phyloP scores from a whole-genome alignment of 2,888 invertebrate species.

The Drosophila limbata region DNA sequence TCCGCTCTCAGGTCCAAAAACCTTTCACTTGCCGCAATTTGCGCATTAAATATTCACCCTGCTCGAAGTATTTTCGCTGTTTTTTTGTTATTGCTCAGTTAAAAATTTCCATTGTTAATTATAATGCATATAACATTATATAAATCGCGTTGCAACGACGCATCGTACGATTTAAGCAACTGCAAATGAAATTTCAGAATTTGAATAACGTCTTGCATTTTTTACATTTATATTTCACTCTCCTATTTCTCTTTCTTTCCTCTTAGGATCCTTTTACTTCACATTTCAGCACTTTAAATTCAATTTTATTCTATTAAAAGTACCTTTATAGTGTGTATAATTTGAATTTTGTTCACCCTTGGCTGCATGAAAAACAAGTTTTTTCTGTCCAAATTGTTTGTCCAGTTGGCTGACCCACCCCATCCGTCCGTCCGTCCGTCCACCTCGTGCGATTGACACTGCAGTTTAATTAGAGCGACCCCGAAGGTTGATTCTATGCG shows the following conservation, averaged over 20 bases:
- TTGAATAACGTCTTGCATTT: not conserved
- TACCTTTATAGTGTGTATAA: slow-evolving; percentile 16
- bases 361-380: slow-evolving; percentile 35
- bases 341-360: slow-evolving; percentile 23
- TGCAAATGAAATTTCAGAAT: slow-evolving; percentile 2
- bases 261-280: not conserved
- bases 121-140: slow-evolving; percentile 25
- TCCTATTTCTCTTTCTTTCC: not conserved
- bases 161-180: slow-evolving; percentile 1
- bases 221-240: not conserved
- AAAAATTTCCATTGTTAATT: slow-evolving; percentile 43
- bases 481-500: slow-evolving; percentile 60
- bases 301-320: slow-evolving; percentile 13
- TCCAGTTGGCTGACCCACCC: slow-evolving; percentile 58
- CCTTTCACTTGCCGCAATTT: slow-evolving; percentile 60
- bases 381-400: slow-evolving; percentile 39
- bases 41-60: slow-evolving; percentile 34
- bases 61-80: slow-evolving; percentile 13
- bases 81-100: slow-evolving; percentile 5
- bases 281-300: not conserved
- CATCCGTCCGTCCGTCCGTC: not conserved
- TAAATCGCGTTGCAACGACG: not conserved
- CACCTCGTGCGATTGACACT: slow-evolving; percentile 73
- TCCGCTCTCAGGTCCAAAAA: slow-evolving; percentile 55
- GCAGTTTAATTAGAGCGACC: slow-evolving; percentile 81